Evolutionary conservation across 2,888 invertebrate species (phyloP), one percentile per base, ranked within the genome.

Genomic region (Eurytoma californica): DNA sequence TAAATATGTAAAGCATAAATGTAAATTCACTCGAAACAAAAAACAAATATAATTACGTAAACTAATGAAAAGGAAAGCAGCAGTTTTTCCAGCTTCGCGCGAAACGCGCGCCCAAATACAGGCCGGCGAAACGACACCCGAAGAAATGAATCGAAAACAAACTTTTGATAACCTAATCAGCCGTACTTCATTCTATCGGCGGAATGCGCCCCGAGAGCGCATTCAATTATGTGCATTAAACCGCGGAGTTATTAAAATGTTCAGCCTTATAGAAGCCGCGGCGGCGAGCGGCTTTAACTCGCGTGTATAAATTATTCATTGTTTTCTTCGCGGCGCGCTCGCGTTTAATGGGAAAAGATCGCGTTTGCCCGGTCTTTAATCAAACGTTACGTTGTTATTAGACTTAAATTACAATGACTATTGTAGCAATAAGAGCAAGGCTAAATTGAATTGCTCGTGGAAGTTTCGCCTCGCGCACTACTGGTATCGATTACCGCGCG

Each of bases 371-470:
- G 16, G 58, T 72, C 76, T 77, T 81, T 73, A 77, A 81, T 81
- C 73, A 76, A 81, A 77, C 53, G 79, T 73, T 77, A 77, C 79
- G 66, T 24, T 66, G 81, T 76, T 81, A 79, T 79, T 79, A 79
- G 79, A 73, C 70, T 79, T 70, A 77, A 81, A 81, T 81, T 81
- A 81, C 76, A 76, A 77, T 81, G 79, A 81, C 72, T 73, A 76
- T 81, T 79, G 81, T 73, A 72, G 72, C 76, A 69, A 73, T 74
- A 76, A 79, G 69, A 79, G 69, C 73, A 66, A 69, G 61, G 73
- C 69, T 79, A 70, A 79, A 79, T 73, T 76, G 79, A 81, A 76
- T 77, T 73, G 70, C 76, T 73, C 77, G 60, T 77, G 57, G 30
- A 72, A 58, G 73, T 76, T 72, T 76, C 63, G 63, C 58, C 49